Evolutionary conservation across 1,140 invertebrate species (phyloP).

Genomic region (Rhagoletis pomonella): DNA sequence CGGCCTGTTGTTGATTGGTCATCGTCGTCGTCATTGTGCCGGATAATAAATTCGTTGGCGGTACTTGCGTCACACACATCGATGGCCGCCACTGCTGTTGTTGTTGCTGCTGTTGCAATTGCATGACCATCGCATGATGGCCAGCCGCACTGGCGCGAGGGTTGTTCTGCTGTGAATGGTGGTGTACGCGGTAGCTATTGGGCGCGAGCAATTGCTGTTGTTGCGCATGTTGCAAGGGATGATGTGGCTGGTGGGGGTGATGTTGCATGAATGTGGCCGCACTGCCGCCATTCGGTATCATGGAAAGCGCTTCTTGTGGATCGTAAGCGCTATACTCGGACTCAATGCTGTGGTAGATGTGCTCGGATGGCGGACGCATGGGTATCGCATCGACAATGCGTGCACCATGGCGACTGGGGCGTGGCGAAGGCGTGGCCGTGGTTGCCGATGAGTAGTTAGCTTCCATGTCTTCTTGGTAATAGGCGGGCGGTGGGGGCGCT

Average conservation of each 20-base stretch:
- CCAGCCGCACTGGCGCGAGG: conserved; percentile 26
- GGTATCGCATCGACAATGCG: conserved; percentile 68
- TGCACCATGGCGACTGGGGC: conserved; percentile 73
- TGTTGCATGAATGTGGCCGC: conserved; percentile 64
- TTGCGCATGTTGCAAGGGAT: conserved; percentile 63
- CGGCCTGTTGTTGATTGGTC: conserved; percentile 55
- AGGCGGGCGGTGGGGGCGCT: conserved; percentile 74
- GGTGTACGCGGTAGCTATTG: conserved; percentile 59
- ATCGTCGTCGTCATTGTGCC: background rate
- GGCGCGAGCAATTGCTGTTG: conserved; percentile 60
- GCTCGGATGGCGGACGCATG: conserved; percentile 84
- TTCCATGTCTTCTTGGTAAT: conserved; percentile 76
- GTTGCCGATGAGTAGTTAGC: conserved; percentile 80
- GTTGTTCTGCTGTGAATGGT: conserved; percentile 59
- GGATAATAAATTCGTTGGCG: conserved; percentile 43
- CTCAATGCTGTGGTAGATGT: conserved; percentile 91
- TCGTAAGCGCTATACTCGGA: conserved; percentile 81
- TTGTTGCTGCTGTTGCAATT: conserved; percentile 60
- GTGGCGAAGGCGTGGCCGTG: conserved; percentile 79
- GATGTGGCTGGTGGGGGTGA: conserved; percentile 60
- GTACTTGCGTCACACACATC: conserved; percentile 36
- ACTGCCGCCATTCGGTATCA: conserved; percentile 67
- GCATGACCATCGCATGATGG: conserved; percentile 57
- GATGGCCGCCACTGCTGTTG: conserved; percentile 58
- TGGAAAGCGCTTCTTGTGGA: conserved; percentile 70